Conservation (phyloP, 2,113 vertebrate genomes). For the Raja brachyura region DNA sequence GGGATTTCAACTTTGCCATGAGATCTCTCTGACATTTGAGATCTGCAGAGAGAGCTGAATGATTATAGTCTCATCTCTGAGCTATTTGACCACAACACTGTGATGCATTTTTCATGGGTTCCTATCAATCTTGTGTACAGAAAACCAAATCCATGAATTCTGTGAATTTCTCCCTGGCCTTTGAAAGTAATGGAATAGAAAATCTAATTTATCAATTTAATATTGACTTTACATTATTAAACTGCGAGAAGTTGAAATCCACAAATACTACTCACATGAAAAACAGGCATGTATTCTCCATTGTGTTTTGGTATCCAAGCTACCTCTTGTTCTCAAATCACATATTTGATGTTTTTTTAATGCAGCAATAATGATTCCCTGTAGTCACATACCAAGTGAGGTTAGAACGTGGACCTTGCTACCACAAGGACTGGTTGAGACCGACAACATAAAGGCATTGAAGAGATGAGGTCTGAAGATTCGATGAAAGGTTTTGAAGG, state of each 20-base stretch:
- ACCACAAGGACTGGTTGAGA: neutral
- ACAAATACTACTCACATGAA: neutral
- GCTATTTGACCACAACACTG: neutral
- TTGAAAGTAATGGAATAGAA: neutral
- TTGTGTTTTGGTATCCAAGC: neutral
- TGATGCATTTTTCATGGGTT: neutral
- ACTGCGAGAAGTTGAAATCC: neutral
- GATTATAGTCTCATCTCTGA: neutral
- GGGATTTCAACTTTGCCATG: neutral
- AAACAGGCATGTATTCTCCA: neutral
- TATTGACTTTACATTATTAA: conserved; percentile 7
- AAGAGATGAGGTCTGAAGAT: neutral
- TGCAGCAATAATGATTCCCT: neutral
- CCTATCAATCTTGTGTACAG: neutral
- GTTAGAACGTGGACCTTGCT: neutral
- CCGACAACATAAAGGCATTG: neutral
- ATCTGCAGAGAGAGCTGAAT: neutral
- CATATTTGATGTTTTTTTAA: neutral
- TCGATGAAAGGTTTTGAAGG: neutral
- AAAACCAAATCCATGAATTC: neutral
- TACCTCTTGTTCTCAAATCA: neutral
- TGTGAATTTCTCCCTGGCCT: neutral
- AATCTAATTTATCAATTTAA: conserved; percentile 23
- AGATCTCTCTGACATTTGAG: neutral
- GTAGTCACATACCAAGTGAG: neutral